phyloP scores from a whole-genome alignment of 2,113 vertebrate species.

The Scartelaos histophorus region DNA sequence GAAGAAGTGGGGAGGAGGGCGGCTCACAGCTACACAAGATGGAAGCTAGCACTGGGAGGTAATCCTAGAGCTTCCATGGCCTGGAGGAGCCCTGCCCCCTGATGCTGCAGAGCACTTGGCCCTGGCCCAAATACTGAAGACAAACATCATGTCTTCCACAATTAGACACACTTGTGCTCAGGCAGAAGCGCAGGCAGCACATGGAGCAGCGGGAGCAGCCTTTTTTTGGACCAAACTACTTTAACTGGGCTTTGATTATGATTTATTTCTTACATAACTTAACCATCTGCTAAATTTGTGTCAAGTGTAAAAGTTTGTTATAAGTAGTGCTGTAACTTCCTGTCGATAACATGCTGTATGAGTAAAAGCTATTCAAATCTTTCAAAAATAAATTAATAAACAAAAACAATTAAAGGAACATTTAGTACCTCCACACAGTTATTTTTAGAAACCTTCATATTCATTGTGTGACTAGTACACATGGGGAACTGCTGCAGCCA shows the following conservation, averaged over 20 bases:
- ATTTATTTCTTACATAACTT: conserved; percentile 2
- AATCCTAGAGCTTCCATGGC: conserved; percentile 73
- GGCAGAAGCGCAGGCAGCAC: conserved; percentile 19
- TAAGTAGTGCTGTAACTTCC: background rate
- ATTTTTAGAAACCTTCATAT: background rate
- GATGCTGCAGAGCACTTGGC: conserved; percentile 69
- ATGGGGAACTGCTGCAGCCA: background rate
- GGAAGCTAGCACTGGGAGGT: conserved; percentile 69
- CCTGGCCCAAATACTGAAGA: conserved; percentile 70
- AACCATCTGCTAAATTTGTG: conserved; percentile 4
- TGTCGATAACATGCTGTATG: conserved; percentile 6
- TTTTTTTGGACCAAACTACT: conserved; percentile 9
- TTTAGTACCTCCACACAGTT: background rate
- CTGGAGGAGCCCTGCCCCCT: conserved; percentile 67
- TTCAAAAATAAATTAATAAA: too few relatives aligned
- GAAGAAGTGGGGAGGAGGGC: conserved; percentile 32
- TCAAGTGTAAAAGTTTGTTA: conserved; percentile 13
- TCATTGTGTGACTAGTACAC: background rate
- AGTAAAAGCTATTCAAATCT: background rate
- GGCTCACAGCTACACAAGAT: conserved; percentile 63
- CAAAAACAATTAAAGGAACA: background rate
- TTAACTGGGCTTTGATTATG: conserved; percentile 24
- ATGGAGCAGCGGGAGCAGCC: conserved; percentile 1
- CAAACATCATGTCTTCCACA: conserved; percentile 74
- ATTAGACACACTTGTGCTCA: conserved; percentile 64